Conservation (phyloP, 2,113 vertebrate species). For the Dicentrarchus labrax region DNA sequence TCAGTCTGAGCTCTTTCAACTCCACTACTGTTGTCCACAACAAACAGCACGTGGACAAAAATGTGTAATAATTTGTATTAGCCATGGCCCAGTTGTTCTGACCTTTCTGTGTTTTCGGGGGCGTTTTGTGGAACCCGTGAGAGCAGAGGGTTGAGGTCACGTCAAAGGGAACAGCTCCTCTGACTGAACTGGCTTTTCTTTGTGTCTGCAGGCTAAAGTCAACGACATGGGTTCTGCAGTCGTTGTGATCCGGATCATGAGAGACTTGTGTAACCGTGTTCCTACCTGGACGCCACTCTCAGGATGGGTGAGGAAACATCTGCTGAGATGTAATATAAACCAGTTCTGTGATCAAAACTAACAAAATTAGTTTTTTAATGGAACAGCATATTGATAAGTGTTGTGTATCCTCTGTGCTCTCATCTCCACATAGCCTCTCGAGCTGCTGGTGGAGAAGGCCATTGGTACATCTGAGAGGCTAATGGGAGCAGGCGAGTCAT, state of each 20-base stretch:
- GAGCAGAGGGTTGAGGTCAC: constrained; percentile 23
- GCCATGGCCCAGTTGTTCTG: constrained; percentile 55
- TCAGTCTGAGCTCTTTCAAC: constrained; percentile 36
- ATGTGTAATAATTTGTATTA: background rate
- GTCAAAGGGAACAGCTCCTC: background rate
- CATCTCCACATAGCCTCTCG: constrained; percentile 86
- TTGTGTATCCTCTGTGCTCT: background rate
- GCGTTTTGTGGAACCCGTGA: constrained; percentile 42
- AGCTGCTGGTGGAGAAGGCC: constrained; percentile 95
- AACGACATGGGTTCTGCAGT: constrained; percentile 92
- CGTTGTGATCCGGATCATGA: constrained; percentile 94
- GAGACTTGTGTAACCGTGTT: constrained; percentile 94
- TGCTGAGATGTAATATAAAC: background rate
- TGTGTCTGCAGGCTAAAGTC: constrained; percentile 91
- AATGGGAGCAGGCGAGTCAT: constrained; percentile 93
- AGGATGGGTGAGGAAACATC: constrained; percentile 91
- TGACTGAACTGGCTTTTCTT: constrained; percentile 49
- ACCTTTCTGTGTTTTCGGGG: constrained; percentile 72
- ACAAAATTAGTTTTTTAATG: background rate
- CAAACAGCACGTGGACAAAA: constrained; percentile 1
- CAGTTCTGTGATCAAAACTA: background rate
- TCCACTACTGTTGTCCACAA: constrained; percentile 1
- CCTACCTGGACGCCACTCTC: constrained; percentile 93
- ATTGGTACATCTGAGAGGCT: constrained; percentile 92
- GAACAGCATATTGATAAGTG: background rate